Conservation (phyloP, 2,888 invertebrate species). For the Heliconius cydno region DNA sequence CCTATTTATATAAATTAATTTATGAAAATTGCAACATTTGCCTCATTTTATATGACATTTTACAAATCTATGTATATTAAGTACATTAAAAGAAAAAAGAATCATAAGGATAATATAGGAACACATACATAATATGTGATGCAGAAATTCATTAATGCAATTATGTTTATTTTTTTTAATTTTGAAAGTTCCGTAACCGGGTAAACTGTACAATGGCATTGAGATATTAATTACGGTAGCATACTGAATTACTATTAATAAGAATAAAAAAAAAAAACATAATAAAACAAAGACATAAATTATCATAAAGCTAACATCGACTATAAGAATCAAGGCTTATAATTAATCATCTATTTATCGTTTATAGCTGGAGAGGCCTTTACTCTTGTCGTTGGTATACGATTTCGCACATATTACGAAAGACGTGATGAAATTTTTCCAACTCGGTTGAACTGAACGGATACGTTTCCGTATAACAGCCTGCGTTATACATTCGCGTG, state of each 20-base stretch:
- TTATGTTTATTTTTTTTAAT: not conserved
- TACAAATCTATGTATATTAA: not conserved
- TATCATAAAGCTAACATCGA: conserved; percentile 8
- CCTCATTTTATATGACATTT: not conserved
- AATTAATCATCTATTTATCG: conserved; percentile 12
- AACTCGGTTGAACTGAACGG: conserved; percentile 34
- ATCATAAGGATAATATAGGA: no score
- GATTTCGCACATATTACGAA: conserved; percentile 35
- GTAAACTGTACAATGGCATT: conserved; percentile 36
- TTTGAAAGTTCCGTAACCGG: conserved; percentile 35
- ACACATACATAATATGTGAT: not conserved
- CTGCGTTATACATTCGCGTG: conserved; percentile 36
- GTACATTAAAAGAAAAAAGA: no score
- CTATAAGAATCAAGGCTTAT: not conserved
- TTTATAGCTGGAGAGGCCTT: conserved; percentile 10
- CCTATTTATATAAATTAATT: not conserved
- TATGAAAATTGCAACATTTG: not conserved
- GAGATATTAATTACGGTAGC: conserved; percentile 25
- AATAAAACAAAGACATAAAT: conserved; percentile 1
- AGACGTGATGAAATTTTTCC: conserved; percentile 34
- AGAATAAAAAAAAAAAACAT: not conserved
- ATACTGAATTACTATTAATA: not conserved
- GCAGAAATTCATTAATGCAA: not conserved
- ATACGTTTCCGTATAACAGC: conserved; percentile 44
- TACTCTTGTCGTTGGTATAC: not conserved